Percentiles rank a stretch among this genome's conserved stretches.
phyloP scores from a whole-genome alignment of 2,113 vertebrate species.

The Stegastes partitus region DNA sequence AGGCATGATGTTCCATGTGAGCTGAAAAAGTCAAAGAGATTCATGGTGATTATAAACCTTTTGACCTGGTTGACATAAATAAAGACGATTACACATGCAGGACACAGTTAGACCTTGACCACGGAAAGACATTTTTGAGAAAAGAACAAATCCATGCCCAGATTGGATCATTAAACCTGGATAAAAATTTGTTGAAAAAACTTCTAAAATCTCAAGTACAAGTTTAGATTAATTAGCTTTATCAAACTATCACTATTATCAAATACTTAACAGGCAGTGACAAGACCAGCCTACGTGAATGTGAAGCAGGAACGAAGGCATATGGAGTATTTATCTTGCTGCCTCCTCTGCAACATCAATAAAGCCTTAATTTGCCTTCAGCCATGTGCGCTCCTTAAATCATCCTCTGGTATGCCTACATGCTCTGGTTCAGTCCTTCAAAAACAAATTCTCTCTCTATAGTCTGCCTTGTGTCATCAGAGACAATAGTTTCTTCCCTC shows the following conservation, averaged over 20 bases:
- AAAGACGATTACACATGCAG: background rate
- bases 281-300: background rate
- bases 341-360: no score
- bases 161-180: no score
- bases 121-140: background rate
- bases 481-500: background rate
- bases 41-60: constrained; percentile 12
- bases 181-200: no score
- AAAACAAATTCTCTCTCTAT: background rate
- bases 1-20: constrained; percentile 96
- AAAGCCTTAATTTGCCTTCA: no score
- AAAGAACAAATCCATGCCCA: no score
- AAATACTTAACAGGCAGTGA: constrained; percentile 3
- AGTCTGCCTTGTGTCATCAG: background rate
- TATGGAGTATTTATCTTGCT: no score
- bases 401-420: constrained; percentile 12
- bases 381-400: background rate
- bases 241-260: no score
- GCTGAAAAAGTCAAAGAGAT: constrained; percentile 86
- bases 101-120: background rate
- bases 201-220: no score
- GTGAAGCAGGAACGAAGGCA: constrained; percentile 13
- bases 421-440: background rate
- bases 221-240: no score
- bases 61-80: background rate